Percentiles rank a stretch among this genome's conserved stretches.
Conservation (phyloP, 2,888 invertebrate genomes). For the Zaprionus obscuricornis region DNA sequence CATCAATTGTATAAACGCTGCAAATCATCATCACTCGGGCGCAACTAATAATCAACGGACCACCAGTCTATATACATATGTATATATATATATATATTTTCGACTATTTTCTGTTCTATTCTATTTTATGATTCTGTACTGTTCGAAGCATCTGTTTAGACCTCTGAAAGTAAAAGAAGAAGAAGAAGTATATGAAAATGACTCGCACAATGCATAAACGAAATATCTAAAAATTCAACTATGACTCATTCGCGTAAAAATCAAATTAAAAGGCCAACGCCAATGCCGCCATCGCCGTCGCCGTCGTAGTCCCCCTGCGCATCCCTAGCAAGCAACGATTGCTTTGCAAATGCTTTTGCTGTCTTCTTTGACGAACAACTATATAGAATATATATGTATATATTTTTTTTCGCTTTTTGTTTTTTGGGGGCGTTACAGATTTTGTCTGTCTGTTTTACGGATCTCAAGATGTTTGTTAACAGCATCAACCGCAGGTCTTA, state of each 20-base stretch:
- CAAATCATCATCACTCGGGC: conserved; percentile 26
- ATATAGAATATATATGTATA: conserved; percentile 13
- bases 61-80: background rate
- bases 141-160: conserved; percentile 56
- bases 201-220: conserved; percentile 39
- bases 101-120: too few relatives aligned
- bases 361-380: conserved; percentile 14
- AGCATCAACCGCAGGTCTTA: conserved; percentile 22
- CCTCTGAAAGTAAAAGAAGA: too few relatives aligned
- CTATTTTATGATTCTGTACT: conserved; percentile 24
- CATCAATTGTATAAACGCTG: conserved; percentile 54
- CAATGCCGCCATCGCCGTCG: conserved; percentile 12
- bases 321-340: conserved; percentile 12
- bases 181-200: too few relatives aligned
- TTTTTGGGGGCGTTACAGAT: conserved; percentile 44
- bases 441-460: conserved; percentile 23
- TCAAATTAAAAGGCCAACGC: conserved; percentile 50
- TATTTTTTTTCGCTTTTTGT: conserved; percentile 11
- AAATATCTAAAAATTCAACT: conserved; percentile 70
- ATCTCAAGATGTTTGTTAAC: conserved; percentile 12
- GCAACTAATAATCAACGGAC: conserved; percentile 34
- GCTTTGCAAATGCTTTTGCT: too few relatives aligned
- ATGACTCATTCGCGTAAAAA: conserved; percentile 63
- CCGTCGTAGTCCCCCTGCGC: background rate
- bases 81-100: background rate